Evolutionary conservation across 2,888 invertebrate genomes (phyloP).

Genomic region (Isoperla grammatica): DNA sequence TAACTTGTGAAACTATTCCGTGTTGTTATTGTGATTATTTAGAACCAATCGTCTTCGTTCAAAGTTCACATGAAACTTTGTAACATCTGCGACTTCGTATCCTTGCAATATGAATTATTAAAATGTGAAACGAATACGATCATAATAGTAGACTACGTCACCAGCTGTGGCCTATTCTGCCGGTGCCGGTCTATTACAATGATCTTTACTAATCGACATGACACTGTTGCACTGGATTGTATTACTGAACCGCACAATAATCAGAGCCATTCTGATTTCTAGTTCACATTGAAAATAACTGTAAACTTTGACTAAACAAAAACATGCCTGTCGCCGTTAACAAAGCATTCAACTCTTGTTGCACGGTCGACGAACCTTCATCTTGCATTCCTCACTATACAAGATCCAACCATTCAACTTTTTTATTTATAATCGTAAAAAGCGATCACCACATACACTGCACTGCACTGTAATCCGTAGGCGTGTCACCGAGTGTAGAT

Average conservation of each 20-base stretch:
- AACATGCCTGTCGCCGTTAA: conserved; percentile 8
- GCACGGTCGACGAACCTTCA: conserved; percentile 9
- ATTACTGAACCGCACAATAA: conserved; percentile 7
- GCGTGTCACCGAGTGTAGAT: neutral
- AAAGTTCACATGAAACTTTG: too few relatives aligned
- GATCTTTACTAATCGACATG: too few relatives aligned
- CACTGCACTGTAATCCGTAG: neutral
- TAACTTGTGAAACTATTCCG: too few relatives aligned
- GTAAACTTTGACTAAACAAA: conserved; percentile 5
- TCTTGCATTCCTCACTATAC: conserved; percentile 4
- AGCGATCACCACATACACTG: conserved; percentile 8
- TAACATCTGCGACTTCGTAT: too few relatives aligned
- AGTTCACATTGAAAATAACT: conserved; percentile 7
- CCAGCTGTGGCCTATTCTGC: too few relatives aligned
- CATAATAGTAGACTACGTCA: too few relatives aligned
- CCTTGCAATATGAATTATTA: too few relatives aligned
- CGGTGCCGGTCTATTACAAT: too few relatives aligned
- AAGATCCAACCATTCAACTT: conserved; percentile 4
- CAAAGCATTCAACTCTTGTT: conserved; percentile 7
- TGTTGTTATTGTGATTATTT: too few relatives aligned
- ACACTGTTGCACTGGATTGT: too few relatives aligned
- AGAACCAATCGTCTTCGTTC: too few relatives aligned
- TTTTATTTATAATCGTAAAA: conserved; percentile 8
- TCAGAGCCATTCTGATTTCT: neutral
- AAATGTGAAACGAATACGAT: too few relatives aligned